Evolutionary conservation across 2,888 invertebrate species (phyloP), one percentile per base, ranked within the genome.

Genomic region (Eretmocerus hayati): DNA sequence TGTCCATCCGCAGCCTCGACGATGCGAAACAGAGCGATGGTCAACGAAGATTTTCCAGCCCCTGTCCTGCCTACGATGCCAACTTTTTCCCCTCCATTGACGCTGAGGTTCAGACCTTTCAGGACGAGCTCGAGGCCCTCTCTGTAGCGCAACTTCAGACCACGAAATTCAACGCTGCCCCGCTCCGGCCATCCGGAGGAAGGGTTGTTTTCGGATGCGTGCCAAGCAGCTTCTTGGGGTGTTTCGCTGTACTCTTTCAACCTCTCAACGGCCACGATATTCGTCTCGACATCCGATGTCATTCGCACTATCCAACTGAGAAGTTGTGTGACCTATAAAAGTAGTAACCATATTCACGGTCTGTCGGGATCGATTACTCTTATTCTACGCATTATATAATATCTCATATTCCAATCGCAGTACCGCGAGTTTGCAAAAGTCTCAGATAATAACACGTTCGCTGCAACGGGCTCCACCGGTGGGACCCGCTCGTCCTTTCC

Each of bases 221-320:
- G 81, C 90, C 90, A 90, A 15, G 85, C 72, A 2, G 90, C 90
- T 72, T 91, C 90, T 76, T 85, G 88, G 43, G 81, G 78, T 0
- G 88, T 85, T 67, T 91, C 92, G 0, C 87, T 85, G 65, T 96
- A 97, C 67, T 97, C 96, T 68, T 94, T 92, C 64, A 96, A 91
- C 67, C 97, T 83, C 73, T 97, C 96, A 2, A 96, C 94, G 3
- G 95, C 90, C 1, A 96, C 95, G 61, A 96, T 93, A 71, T 96
- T 96, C 0, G 95, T 93, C 76, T 97, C 97, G 36, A 97, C 87
- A 66, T 96, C 95, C 2, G 92, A 90, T 0, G 91, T 89, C 90
- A 94, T 93, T 56, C 95, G 79, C 20, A 97, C 94, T 60, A 97
- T 76, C 91, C 94, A 94, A 73, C 95, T 97, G 35, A 97, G 75